Evolutionary conservation across 2,888 invertebrate species (phyloP).

Genomic region (Ceramica pisi): DNA sequence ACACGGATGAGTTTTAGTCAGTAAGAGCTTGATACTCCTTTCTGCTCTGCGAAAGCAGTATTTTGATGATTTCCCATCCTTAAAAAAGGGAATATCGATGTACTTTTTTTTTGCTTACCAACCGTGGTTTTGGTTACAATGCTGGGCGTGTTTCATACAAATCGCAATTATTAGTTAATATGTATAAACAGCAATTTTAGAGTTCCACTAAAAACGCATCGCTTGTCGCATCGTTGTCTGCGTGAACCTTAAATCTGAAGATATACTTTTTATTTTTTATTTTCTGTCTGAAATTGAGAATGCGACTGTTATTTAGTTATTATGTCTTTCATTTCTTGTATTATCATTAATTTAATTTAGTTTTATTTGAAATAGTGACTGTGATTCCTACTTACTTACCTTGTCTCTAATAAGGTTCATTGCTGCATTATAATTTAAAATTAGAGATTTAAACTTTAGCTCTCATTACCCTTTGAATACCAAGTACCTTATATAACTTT

Average conservation of each 20-base stretch:
- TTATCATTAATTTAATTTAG: not conserved
- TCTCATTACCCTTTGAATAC: slow-evolving; percentile 1
- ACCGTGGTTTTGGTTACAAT: too few relatives aligned
- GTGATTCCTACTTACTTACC: not conserved
- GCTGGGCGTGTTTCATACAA: too few relatives aligned
- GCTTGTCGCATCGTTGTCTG: not conserved
- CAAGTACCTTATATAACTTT: slow-evolving; percentile 6
- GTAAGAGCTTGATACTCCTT: too few relatives aligned
- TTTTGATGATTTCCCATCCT: too few relatives aligned
- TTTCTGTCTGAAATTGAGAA: not conserved
- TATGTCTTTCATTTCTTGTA: too few relatives aligned
- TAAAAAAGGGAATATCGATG: too few relatives aligned
- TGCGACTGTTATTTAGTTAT: not conserved
- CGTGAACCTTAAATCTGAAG: not conserved
- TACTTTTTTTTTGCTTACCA: too few relatives aligned
- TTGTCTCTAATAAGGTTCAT: too few relatives aligned
- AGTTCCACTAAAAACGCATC: not conserved
- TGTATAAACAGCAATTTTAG: too few relatives aligned
- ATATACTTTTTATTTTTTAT: not conserved
- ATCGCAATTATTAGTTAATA: too few relatives aligned
- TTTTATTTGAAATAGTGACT: not conserved
- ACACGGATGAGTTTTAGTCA: too few relatives aligned
- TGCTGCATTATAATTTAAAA: not conserved
- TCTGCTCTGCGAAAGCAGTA: too few relatives aligned
- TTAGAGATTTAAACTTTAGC: not conserved